A percentile compares a stretch with the other conserved stretches of the same genome.
Evolutionary conservation across 1,140 invertebrate genomes (phyloP).

Genomic region (Thaumetopoea pityocampa): DNA sequence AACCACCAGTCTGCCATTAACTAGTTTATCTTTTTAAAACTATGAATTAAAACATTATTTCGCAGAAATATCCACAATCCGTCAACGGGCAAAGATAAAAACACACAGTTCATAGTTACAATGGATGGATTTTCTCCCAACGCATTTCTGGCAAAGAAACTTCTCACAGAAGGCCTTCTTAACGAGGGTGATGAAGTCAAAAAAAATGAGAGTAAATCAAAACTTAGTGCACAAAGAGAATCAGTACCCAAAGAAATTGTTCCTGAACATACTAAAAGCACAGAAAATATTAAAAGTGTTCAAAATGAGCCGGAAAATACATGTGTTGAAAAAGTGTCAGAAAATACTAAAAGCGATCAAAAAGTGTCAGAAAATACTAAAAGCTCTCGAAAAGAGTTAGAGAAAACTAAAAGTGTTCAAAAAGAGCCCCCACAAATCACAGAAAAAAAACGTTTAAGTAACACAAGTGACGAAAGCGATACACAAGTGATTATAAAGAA

Average conservation of each 20-base stretch:
- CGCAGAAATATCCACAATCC: slow-evolving; percentile 65
- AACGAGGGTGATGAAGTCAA: slow-evolving; percentile 46
- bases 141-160: slow-evolving; percentile 70
- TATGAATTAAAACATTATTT: slow-evolving; percentile 20
- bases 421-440: neutral
- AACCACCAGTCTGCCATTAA: too few relatives aligned
- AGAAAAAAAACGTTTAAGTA: slow-evolving; percentile 41
- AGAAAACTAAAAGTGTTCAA: slow-evolving; percentile 15
- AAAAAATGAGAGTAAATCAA: slow-evolving; percentile 8
- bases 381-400: slow-evolving; percentile 12
- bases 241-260: slow-evolving; percentile 29
- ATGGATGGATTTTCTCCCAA: slow-evolving; percentile 78
- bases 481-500: slow-evolving; percentile 53
- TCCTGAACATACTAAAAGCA: slow-evolving; percentile 12
- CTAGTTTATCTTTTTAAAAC: too few relatives aligned
- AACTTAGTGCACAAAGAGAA: slow-evolving; percentile 31
- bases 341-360: slow-evolving; percentile 17
- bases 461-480: slow-evolving; percentile 49
- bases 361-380: slow-evolving; percentile 5
- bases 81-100: slow-evolving; percentile 54
- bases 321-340: slow-evolving; percentile 22
- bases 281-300: too few relatives aligned
- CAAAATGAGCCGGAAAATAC: slow-evolving; percentile 44
- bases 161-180: slow-evolving; percentile 57
- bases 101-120: slow-evolving; percentile 80